Evolutionary conservation across 1,140 invertebrate genomes (phyloP), one percentile per base, ranked within the genome.

Genomic region (Drosophila malerkotliana): DNA sequence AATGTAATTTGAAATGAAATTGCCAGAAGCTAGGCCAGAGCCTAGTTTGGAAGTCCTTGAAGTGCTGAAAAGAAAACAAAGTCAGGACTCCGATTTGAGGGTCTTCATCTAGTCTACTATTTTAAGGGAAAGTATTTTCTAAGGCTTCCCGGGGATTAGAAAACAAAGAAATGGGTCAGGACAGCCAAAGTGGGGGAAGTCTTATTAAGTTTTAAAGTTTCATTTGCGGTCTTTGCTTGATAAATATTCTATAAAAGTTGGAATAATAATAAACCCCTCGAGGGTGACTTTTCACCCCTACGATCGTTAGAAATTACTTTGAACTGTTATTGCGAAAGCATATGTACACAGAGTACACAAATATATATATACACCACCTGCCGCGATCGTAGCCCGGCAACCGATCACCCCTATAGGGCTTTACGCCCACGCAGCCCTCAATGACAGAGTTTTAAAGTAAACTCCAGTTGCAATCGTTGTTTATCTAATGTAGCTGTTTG

Each of bases 401-500:
- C 66, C 63, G 63, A 68, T 66, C 64, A 57, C 54, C 55, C 51
- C 37, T 32, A 57, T 4, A 28, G 7, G 15, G 41, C 15, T 18
- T 9, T 7, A 15, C 41, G 14, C 41, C 41, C 41, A 44, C 41
- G 41, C 41, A 69, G 45, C 44, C 53, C 41, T 60, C 34, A 76
- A 77, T 62, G 60, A 60, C 48, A 56, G 21, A 44, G 53, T 55
- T 55, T 61, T 81, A 39, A 0, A 39, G 10, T 4, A 81, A 68
- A 63, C 41, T 77, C 24, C 44, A 63, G 55, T 77, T 73, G 57
- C 68, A 83, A 53, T 76, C 71, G 75, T 12, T 37, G 58, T 44
- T 84, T 77, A 73, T 55, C 44, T 51, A 53, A 47, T 47, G 4
- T 21, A 18, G 34, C 34, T 37, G 12, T 55, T 45, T n/a, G 41